phyloP scores from a whole-genome alignment of 92 coral and sea anemone species.

The Bergia puertoricense region DNA sequence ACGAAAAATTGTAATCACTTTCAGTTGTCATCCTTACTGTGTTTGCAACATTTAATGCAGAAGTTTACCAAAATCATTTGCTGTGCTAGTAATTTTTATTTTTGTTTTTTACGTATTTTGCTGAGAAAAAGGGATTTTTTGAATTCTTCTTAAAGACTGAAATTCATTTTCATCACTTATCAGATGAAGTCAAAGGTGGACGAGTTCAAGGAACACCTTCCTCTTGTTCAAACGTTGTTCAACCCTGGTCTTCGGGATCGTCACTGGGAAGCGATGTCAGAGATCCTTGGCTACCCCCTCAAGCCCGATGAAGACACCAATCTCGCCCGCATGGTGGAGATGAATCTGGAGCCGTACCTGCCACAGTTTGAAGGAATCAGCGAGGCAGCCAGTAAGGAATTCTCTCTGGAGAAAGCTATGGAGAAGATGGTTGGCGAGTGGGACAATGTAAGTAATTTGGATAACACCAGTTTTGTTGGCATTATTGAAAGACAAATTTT shows the following conservation, averaged over 20 bases:
- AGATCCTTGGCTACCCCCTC: slow-evolving; percentile 93
- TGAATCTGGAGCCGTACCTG: slow-evolving; percentile 98
- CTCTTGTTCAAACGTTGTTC: slow-evolving; percentile 93
- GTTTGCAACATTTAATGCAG: neutral
- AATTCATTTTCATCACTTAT: neutral
- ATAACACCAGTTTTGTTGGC: neutral
- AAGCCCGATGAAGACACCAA: slow-evolving; percentile 96
- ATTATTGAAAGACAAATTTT: neutral
- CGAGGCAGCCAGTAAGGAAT: slow-evolving; percentile 99
- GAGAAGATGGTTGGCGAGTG: slow-evolving; percentile 99
- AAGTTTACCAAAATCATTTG: neutral
- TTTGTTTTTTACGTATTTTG: neutral
- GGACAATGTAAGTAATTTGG: slow-evolving; percentile 77
- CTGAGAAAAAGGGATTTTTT: neutral
- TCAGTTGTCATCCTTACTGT: too few species aligned
- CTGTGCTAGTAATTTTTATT: neutral
- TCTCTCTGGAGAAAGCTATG: slow-evolving; percentile 99
- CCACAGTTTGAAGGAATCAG: slow-evolving; percentile 95
- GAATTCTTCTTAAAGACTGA: neutral
- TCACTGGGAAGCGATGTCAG: slow-evolving; percentile 96
- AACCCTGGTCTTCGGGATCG: slow-evolving; percentile 99
- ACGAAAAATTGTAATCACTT: too few species aligned
- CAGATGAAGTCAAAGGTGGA: slow-evolving; percentile 98
- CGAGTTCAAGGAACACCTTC: slow-evolving; percentile 95
- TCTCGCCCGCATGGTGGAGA: slow-evolving; percentile 97